These are phyloP conservation scores for Rotaria sp. DNA, from an alignment of 2,888 invertebrate species.

Conservation along the genomic window DNA sequence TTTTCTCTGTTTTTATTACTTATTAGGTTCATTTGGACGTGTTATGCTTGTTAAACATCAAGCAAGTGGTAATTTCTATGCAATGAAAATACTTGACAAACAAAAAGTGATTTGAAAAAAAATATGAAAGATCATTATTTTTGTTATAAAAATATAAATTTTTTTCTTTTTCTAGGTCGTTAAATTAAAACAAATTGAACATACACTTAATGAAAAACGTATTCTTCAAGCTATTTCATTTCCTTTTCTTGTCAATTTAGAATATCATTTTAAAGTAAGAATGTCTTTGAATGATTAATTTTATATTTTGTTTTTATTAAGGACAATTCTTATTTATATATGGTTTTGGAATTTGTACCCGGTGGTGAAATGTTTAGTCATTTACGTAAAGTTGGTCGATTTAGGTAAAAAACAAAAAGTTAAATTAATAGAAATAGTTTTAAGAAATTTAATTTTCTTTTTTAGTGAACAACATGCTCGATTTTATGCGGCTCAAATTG, in stretches of 20 bases:
- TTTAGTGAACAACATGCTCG: constrained; percentile 89
- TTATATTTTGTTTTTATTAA: constrained; percentile 47
- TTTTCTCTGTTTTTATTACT: not conserved
- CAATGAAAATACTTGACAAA: constrained; percentile 99
- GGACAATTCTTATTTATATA: constrained; percentile 98
- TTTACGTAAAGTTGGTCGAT: constrained; percentile 89
- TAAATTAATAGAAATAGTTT: not conserved
- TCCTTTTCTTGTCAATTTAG: constrained; percentile 94
- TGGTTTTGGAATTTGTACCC: constrained; percentile 98
- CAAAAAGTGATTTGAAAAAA: constrained; percentile 70
- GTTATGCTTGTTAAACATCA: constrained; percentile 99
- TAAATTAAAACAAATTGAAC: constrained; percentile 98
- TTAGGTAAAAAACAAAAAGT: constrained; percentile 58
- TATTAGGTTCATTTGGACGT: constrained; percentile 84
- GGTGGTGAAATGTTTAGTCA: constrained; percentile 99
- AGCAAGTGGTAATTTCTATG: constrained; percentile 88
- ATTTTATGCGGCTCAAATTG: constrained; percentile 97
- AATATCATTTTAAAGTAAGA: constrained; percentile 83
- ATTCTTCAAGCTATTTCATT: constrained; percentile 97
- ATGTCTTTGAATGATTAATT: not conserved
- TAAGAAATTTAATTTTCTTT: no score
- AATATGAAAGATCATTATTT: not conserved
- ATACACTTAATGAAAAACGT: constrained; percentile 96
- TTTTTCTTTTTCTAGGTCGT: constrained; percentile 63
- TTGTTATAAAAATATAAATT: not conserved